A percentile compares a stretch with the other conserved stretches of the same genome.
Evolutionary conservation across 1,140 invertebrate species (phyloP).

Genomic region (Pseudomyrmex pallidus): DNA sequence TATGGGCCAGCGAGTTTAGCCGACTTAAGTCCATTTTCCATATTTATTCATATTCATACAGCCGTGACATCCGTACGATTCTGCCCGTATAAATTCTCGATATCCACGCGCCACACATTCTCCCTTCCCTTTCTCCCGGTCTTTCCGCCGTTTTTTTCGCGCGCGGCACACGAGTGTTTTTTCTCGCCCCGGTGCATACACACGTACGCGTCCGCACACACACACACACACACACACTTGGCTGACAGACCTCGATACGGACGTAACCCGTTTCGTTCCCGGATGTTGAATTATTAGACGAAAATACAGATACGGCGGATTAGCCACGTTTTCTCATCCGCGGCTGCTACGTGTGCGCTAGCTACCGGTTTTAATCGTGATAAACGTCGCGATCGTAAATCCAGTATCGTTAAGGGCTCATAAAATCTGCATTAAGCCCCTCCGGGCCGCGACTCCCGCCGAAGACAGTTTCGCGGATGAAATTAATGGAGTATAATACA

Average conservation of each 20-base stretch:
- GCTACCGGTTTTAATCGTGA: slow-evolving; percentile 42
- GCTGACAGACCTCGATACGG: background rate
- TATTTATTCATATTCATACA: slow-evolving; percentile 59
- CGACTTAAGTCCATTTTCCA: slow-evolving; percentile 59
- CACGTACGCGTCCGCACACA: background rate
- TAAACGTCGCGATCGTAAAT: slow-evolving; percentile 38
- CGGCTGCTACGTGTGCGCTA: slow-evolving; percentile 1
- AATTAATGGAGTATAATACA: slow-evolving; percentile 37
- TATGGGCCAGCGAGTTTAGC: slow-evolving; percentile 48
- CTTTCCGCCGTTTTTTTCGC: background rate
- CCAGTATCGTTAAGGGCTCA: slow-evolving; percentile 34
- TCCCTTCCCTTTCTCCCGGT: background rate
- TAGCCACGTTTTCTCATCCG: slow-evolving; percentile 21
- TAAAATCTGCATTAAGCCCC: slow-evolving; percentile 40
- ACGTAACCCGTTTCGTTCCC: background rate
- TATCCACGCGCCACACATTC: background rate
- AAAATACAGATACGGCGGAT: slow-evolving; percentile 36
- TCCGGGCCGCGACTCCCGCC: background rate
- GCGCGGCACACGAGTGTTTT: too few relatives aligned
- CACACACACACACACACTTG: background rate
- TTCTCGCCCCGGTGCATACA: too few relatives aligned
- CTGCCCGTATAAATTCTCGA: slow-evolving; percentile 31
- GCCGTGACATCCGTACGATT: slow-evolving; percentile 36
- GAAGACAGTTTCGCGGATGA: slow-evolving; percentile 10
- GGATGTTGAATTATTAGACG: slow-evolving; percentile 53